Evolutionary conservation across 2,888 invertebrate genomes (phyloP), one percentile per base, ranked within the genome.

Genomic region (Diaphora mendica): DNA sequence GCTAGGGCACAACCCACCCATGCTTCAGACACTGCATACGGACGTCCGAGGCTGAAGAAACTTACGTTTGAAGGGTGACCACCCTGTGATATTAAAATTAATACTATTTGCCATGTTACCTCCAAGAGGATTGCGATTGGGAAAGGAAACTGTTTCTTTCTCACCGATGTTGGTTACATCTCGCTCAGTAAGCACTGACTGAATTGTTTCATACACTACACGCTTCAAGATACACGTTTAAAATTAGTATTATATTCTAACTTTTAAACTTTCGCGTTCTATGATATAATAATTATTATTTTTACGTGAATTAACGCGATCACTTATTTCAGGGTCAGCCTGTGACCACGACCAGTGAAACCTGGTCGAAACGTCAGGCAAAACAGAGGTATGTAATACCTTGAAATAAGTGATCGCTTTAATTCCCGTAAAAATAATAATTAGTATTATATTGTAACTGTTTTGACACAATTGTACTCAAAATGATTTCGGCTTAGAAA

Each of bases 81-180:
- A 85, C 87, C 89, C 88, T 89, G 91, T 91, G 92, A 91, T 91
- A 91, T 89, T 91, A 89, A 86, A 83, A 81, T 82, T 82, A 83
- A 74, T 84, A 74, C 15, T 85, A 85, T 83, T 81, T 78, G 85
- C 86, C 87, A 84, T 84, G 80, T 81, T 87, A 87, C 88, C 89
- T 89, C 89, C 74, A 85, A 88, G 88, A 83, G 85, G 84, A 74
- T 80, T 83, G 78, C 75, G 72, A 69, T 80, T 74, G 73, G 79
- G 82, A 85, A 67, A 65, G 74, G 65, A 73, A n/a, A 64, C 23
- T 68, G 35, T 73, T 67, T 70, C 23, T 59, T 72, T 59, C 30
- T 70, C 73, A 70, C 64, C 62, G 42, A 55, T 55, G 59, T 71
- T 71, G 69, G 3, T 62, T 73, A 66, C 84, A 84, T 82, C 80